A percentile compares a stretch with the other conserved stretches of the same genome.
Evolutionary conservation across 2,113 vertebrate genomes (phyloP).

Genomic region (Misgurnus mizolepis): DNA sequence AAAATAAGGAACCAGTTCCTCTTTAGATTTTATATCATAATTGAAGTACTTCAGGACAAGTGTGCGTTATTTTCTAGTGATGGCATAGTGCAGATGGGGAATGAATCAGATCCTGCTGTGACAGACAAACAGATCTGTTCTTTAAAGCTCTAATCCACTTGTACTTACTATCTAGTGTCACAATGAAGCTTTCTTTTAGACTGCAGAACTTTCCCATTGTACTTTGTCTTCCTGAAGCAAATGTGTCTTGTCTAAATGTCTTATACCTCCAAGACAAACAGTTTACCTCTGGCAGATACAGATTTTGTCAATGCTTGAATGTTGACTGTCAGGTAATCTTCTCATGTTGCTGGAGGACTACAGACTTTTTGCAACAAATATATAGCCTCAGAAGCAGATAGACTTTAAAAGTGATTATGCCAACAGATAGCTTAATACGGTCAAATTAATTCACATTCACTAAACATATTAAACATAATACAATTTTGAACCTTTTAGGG

Average conservation of each 20-base stretch:
- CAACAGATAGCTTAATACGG: no score
- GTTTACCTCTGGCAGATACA: slow-evolving; percentile 47
- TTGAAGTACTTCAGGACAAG: background rate
- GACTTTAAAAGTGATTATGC: slow-evolving; percentile 8
- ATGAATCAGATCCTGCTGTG: slow-evolving; percentile 18
- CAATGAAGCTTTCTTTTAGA: slow-evolving; percentile 42
- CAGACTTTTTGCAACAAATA: slow-evolving; percentile 31
- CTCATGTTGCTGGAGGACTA: slow-evolving; percentile 8
- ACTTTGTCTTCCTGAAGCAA: slow-evolving; percentile 35
- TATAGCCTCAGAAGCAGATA: slow-evolving; percentile 9
- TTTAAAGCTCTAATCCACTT: slow-evolving; percentile 42
- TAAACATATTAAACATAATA: no score
- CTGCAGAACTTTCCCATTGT: slow-evolving; percentile 39
- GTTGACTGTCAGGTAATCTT: slow-evolving; percentile 45
- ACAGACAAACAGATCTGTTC: slow-evolving; percentile 41
- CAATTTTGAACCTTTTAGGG: no score
- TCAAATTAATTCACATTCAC: no score
- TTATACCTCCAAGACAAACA: slow-evolving; percentile 50
- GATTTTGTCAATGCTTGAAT: slow-evolving; percentile 52
- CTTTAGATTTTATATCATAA: no score
- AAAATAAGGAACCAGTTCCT: no score
- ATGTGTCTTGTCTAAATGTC: slow-evolving; percentile 51
- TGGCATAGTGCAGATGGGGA: background rate
- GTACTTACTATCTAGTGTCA: slow-evolving; percentile 44
- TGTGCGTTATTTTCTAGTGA: background rate